phyloP scores from a whole-genome alignment of 2,797 vertebrate genomes.

The Masticophis lateralis region DNA sequence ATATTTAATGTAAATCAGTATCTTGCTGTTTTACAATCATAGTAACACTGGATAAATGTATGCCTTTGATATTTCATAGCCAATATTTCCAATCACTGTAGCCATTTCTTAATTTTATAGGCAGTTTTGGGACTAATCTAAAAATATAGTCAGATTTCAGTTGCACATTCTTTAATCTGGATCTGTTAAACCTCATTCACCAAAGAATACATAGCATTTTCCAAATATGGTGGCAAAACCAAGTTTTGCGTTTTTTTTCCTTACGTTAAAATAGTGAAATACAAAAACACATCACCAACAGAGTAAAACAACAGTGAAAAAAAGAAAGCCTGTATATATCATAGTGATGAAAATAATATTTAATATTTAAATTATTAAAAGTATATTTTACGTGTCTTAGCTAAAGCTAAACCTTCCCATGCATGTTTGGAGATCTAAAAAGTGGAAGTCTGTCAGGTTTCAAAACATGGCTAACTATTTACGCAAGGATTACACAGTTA shows the following conservation, averaged over 20 bases:
- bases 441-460: neutral
- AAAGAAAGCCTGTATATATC: neutral
- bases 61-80: neutral
- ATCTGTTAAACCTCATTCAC: neutral
- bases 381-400: neutral
- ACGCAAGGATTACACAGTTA: neutral
- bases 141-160: neutral
- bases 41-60: neutral
- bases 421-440: neutral
- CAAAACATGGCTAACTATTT: neutral
- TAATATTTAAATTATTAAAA: neutral
- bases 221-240: neutral
- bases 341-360: neutral
- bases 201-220: neutral
- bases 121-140: neutral
- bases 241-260: neutral
- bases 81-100: neutral
- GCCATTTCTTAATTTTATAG: neutral
- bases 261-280: neutral
- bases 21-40: neutral
- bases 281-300: neutral
- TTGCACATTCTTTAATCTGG: neutral
- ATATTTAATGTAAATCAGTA: neutral
- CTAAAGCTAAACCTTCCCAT: neutral
- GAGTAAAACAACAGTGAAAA: neutral